Percentiles rank a stretch among this genome's conserved stretches.
These are phyloP conservation scores for Sceliomorpha sp. DNA, from an alignment of 2,888 invertebrate species.

Conservation along the genomic window DNA sequence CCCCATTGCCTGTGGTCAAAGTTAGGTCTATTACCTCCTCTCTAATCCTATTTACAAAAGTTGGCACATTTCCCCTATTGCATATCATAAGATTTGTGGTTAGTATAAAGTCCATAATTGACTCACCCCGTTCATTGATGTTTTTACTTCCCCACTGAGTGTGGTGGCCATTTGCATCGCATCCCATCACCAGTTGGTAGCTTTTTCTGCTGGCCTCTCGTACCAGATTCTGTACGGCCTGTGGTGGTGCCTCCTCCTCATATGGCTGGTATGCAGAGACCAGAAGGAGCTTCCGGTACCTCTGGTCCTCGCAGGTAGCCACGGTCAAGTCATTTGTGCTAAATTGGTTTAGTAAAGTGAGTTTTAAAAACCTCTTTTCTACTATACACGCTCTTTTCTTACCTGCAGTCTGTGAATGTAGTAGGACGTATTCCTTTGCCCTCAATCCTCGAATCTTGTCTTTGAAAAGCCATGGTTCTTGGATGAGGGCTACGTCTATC, in stretches of 20 bases:
- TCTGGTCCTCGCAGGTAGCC: neutral
- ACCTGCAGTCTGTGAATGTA: neutral
- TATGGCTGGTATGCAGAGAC: slow-evolving; percentile 12
- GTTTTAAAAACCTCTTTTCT: neutral
- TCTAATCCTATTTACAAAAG: slow-evolving; percentile 5
- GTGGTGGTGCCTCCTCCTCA: slow-evolving; percentile 12
- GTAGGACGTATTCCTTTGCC: neutral
- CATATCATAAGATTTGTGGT: slow-evolving; percentile 5
- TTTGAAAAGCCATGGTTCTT: slow-evolving; percentile 19
- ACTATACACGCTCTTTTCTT: slow-evolving; percentile 15
- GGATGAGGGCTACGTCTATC: slow-evolving; percentile 17
- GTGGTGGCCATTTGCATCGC: slow-evolving; percentile 10
- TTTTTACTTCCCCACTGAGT: slow-evolving; percentile 11
- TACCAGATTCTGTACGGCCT: slow-evolving; percentile 4
- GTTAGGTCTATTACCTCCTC: slow-evolving; percentile 4
- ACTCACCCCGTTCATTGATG: slow-evolving; percentile 12
- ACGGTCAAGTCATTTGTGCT: slow-evolving; percentile 8
- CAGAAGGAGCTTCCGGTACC: neutral
- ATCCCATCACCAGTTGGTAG: neutral
- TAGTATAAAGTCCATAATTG: slow-evolving; percentile 6
- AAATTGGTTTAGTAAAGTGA: neutral
- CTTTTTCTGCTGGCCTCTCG: neutral
- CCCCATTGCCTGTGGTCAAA: too few relatives aligned
- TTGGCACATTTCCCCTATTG: slow-evolving; percentile 3
- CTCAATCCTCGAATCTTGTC: slow-evolving; percentile 9